phyloP scores from a whole-genome alignment of 2,113 vertebrate species.

The Petroica traversi region DNA sequence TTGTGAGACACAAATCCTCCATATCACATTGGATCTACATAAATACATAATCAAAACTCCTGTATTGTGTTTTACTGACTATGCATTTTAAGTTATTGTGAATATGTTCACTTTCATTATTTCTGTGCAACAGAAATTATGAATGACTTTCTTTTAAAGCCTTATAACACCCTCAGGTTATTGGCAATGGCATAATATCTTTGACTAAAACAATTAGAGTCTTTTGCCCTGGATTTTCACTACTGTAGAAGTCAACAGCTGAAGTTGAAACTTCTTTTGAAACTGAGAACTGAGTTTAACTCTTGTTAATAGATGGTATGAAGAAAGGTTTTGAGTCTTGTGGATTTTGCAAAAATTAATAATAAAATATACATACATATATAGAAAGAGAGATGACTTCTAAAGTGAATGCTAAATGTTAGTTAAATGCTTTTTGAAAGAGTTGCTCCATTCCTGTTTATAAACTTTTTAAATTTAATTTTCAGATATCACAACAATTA shows the following conservation, averaged over 20 bases:
- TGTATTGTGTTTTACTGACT: not conserved
- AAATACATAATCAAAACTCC: not conserved
- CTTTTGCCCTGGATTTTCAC: not conserved
- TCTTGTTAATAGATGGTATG: not conserved
- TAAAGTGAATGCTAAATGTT: not conserved
- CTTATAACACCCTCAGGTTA: not conserved
- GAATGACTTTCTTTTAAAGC: not conserved
- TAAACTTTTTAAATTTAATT: not conserved
- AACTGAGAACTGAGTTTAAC: not conserved
- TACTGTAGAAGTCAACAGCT: not conserved
- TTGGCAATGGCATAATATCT: not conserved
- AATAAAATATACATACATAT: not conserved
- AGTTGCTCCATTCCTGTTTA: not conserved
- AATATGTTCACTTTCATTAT: not conserved
- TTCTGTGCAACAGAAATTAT: not conserved
- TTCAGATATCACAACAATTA: constrained; percentile 29
- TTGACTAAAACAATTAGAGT: not conserved
- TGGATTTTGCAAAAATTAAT: not conserved
- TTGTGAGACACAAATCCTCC: not conserved
- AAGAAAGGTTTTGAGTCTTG: not conserved
- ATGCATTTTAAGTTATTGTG: not conserved
- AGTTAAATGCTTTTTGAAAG: not conserved
- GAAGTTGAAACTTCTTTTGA: not conserved
- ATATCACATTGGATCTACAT: not conserved
- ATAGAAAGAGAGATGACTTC: not conserved